Conservation (phyloP, 2,888 invertebrate species). For the Acrobeloides nanus region DNA sequence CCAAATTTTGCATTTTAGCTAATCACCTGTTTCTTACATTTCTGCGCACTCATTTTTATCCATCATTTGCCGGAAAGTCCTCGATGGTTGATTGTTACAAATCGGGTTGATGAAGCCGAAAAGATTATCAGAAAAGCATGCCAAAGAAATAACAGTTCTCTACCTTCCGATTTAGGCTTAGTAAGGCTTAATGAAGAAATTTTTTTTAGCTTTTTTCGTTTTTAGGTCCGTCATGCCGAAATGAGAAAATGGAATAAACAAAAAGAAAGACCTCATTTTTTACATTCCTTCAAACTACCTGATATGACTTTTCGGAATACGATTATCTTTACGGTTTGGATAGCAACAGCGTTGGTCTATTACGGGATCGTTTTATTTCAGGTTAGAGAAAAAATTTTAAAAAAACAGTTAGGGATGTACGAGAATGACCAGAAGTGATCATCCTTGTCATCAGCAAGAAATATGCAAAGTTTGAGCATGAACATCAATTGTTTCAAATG, state of each 20-base stretch:
- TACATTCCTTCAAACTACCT: slow-evolving; percentile 40
- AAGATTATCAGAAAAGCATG: slow-evolving; percentile 45
- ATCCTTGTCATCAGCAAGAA: too few relatives aligned
- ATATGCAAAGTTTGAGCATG: too few relatives aligned
- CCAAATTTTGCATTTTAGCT: slow-evolving; percentile 25
- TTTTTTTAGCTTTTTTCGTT: slow-evolving; percentile 3
- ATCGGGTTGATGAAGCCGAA: slow-evolving; percentile 31
- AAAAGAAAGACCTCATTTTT: slow-evolving; percentile 40
- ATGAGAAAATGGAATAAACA: slow-evolving; percentile 41
- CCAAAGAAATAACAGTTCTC: slow-evolving; percentile 41
- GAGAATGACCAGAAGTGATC: too few relatives aligned
- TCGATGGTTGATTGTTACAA: slow-evolving; percentile 43
- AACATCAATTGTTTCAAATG: too few relatives aligned
- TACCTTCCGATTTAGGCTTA: slow-evolving; percentile 51
- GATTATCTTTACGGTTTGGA: slow-evolving; percentile 45
- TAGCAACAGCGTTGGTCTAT: slow-evolving; percentile 51
- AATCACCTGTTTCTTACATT: slow-evolving; percentile 40
- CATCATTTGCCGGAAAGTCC: slow-evolving; percentile 46
- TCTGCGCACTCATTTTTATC: slow-evolving; percentile 34
- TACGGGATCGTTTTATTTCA: slow-evolving; percentile 37
- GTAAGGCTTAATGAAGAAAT: slow-evolving; percentile 26
- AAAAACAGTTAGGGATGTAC: too few relatives aligned
- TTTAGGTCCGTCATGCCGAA: slow-evolving; percentile 38
- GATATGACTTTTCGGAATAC: slow-evolving; percentile 38
- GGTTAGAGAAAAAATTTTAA: neutral